Conservation (phyloP, 2,797 vertebrate genomes). For the Tragelaphus oryx region DNA sequence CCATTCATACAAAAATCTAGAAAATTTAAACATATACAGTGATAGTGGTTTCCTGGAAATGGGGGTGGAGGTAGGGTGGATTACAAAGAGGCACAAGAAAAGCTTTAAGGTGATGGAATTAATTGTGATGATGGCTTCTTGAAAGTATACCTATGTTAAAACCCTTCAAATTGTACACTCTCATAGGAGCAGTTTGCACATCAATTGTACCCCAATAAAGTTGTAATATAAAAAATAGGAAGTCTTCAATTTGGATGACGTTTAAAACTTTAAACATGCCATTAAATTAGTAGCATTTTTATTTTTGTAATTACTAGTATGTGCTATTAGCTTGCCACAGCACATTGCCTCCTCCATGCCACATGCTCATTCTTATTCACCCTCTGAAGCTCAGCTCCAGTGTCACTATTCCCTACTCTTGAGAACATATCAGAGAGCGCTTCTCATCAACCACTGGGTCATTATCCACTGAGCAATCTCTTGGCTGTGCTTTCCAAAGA, state of each 20-base stretch:
- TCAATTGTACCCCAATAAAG: background rate
- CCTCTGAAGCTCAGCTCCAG: background rate
- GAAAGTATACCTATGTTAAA: background rate
- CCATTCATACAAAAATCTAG: background rate
- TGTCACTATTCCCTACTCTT: background rate
- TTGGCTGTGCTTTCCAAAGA: background rate
- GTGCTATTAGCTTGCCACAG: background rate
- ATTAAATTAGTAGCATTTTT: background rate
- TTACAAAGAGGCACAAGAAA: background rate
- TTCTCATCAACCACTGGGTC: background rate
- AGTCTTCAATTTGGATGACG: background rate
- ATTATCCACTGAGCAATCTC: background rate
- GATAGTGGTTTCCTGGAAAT: background rate
- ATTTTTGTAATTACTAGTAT: background rate
- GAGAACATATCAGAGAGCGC: background rate
- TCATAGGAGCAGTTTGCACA: background rate
- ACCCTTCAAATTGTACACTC: background rate
- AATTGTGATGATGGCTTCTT: background rate
- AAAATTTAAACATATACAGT: background rate
- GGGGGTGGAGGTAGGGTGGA: rapidly evolving
- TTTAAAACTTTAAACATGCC: background rate
- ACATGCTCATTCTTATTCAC: background rate
- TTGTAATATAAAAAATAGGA: background rate
- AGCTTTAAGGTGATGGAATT: background rate
- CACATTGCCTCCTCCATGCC: background rate